phyloP scores from a whole-genome alignment of 2,888 invertebrate genomes.

The Ormyrus labotus region DNA sequence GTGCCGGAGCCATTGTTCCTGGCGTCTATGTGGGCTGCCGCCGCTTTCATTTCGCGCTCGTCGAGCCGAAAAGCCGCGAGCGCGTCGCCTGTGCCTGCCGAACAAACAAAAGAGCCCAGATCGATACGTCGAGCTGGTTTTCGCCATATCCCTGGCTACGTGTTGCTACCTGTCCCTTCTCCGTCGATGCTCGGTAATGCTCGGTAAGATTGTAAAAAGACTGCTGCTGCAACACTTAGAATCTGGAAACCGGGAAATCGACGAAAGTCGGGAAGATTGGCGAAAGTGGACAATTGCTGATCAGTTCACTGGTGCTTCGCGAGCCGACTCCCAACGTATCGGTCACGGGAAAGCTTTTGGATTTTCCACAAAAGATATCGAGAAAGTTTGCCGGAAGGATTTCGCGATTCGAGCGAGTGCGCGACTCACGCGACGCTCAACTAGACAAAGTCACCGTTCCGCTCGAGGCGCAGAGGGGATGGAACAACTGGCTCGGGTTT shows the following conservation, averaged over 20 bases:
- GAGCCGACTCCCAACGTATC: slow-evolving; percentile 20
- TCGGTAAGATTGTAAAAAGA: no score
- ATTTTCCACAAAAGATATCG: slow-evolving; percentile 52
- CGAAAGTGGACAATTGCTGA: slow-evolving; percentile 16
- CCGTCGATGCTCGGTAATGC: no score
- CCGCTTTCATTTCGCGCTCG: slow-evolving; percentile 63
- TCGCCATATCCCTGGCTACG: not conserved
- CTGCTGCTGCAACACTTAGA: no score
- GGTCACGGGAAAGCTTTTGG: slow-evolving; percentile 38
- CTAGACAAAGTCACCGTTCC: slow-evolving; percentile 62
- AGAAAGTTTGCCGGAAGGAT: slow-evolving; percentile 51
- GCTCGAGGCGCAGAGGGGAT: slow-evolving; percentile 56
- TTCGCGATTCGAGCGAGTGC: slow-evolving; percentile 17
- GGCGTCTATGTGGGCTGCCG: slow-evolving; percentile 59
- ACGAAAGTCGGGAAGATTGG: no score
- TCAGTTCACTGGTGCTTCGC: slow-evolving; percentile 37
- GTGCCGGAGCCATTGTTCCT: slow-evolving; percentile 61
- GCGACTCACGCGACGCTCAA: slow-evolving; percentile 15
- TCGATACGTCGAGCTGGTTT: slow-evolving; percentile 36
- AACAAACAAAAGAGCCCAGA: slow-evolving; percentile 63
- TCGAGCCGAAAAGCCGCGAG: slow-evolving; percentile 65
- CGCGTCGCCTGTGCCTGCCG: slow-evolving; percentile 58
- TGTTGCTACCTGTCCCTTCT: no score
- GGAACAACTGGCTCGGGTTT: slow-evolving; percentile 56
- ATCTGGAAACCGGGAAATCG: no score